A percentile compares a stretch with the other conserved stretches of the same genome.
phyloP scores from a whole-genome alignment of 1,140 invertebrate genomes.

The Akabosia matsudoensis region DNA sequence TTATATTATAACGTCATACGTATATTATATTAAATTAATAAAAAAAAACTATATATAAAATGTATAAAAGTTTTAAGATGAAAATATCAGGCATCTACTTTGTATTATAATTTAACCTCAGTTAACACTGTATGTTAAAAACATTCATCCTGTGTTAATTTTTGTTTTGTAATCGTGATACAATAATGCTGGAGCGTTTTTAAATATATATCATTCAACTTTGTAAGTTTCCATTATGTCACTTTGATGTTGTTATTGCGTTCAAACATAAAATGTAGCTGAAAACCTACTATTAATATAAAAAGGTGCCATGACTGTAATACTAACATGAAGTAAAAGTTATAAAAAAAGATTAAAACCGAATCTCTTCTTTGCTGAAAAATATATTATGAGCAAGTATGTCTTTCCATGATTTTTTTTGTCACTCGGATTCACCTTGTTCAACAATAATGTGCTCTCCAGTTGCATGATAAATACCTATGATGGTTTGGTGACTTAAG shows the following conservation, averaged over 20 bases:
- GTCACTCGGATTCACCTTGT: too few relatives aligned
- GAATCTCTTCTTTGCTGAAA: background rate
- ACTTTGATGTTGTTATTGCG: background rate
- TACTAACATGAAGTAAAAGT: background rate
- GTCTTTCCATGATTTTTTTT: too few relatives aligned
- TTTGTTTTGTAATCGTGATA: background rate
- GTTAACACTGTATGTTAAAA: background rate
- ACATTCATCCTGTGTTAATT: background rate
- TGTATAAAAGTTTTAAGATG: background rate
- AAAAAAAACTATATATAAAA: background rate
- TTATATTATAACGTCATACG: background rate
- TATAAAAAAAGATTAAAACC: background rate
- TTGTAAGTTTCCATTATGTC: too few relatives aligned
- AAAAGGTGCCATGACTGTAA: conserved; percentile 22
- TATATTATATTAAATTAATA: background rate
- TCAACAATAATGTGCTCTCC: too few relatives aligned
- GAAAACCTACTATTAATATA: background rate
- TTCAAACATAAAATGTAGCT: background rate
- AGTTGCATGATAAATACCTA: too few relatives aligned
- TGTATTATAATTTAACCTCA: too few relatives aligned
- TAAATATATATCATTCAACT: too few relatives aligned
- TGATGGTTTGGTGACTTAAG: too few relatives aligned
- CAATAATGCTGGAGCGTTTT: background rate
- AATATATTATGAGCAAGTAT: background rate
- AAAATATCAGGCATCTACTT: background rate